Evolutionary conservation across 2,888 invertebrate species (phyloP), one percentile per base, ranked within the genome.

Genomic region (Cephus pygmeus): DNA sequence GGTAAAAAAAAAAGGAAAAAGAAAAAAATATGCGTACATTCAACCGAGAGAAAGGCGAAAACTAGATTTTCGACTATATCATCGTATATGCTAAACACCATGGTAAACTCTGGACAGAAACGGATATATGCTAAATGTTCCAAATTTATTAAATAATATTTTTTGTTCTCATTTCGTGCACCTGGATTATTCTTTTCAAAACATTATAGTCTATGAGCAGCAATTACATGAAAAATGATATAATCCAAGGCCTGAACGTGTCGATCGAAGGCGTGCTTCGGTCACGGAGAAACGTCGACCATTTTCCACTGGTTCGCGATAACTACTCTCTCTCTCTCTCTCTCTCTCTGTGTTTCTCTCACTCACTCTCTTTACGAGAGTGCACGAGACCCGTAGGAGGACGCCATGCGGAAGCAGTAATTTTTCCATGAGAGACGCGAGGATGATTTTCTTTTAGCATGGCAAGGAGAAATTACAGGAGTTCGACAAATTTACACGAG

Each of bases 261-360:
- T 56, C 40, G 40, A 56, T 56, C 40, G 40, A 56, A 56, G 40
- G 40, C 40, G 40, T 56, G 40, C 40, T 23, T 23, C 40, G 40
- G 23, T 56, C 40, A 56, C 40, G 40, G 40, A 56, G 40, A 56
- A 56, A 56, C 40, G 40, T 56, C 40, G 40, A 56, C 40, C 79
- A 74, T 79, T 79, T 81, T 80, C 80, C 75, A 69, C 69, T 68
- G 69, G 40, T 69, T 34, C 69, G 56, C 75, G 68, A 56, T 68
- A 75, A 30, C 75, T 77, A 77, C 80, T 76, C 77, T 78, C 79
- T 75, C 77, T 79, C 79, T 83, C 36, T 69, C 73, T 77, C 30
- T 77, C 68, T 76, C 69, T 68, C 34, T 75, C 34, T 74, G 76
- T 79, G 79, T 83, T 30, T 69, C 73, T 74, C 68, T 79, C 30